Evolutionary conservation across 2,888 invertebrate species (phyloP).

Genomic region (Oscheius sp.): DNA sequence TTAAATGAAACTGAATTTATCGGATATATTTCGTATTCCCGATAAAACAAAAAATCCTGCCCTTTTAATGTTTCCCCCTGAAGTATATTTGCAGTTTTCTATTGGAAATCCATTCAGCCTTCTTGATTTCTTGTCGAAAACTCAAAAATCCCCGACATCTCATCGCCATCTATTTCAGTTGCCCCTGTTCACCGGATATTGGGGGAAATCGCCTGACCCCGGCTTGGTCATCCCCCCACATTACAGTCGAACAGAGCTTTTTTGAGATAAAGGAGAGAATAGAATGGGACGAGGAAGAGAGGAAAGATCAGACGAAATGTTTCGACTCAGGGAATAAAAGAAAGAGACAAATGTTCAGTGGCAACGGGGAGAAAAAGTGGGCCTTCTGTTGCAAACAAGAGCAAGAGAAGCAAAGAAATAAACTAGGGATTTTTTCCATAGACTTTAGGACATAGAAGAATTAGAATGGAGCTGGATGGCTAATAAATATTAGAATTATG

Average conservation of each 20-base stretch:
- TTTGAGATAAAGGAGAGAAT: background rate
- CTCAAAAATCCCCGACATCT: background rate
- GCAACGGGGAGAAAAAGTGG: background rate
- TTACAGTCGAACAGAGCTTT: background rate
- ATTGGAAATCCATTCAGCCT: background rate
- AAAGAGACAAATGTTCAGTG: background rate
- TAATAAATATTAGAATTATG: too few species aligned
- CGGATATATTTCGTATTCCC: too few species aligned
- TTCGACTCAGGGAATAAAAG: background rate
- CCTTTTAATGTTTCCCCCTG: too few species aligned
- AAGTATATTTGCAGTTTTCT: too few species aligned
- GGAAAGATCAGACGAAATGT: background rate
- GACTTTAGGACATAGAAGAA: too few species aligned
- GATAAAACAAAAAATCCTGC: too few species aligned
- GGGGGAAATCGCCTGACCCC: slow-evolving; percentile 4
- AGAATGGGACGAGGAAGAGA: too few species aligned
- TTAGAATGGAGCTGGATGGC: too few species aligned
- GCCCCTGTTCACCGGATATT: background rate
- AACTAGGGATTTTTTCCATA: background rate
- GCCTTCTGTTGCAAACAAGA: background rate
- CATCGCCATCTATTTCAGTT: background rate
- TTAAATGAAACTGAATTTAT: too few species aligned
- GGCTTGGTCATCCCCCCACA: background rate
- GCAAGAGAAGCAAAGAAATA: background rate
- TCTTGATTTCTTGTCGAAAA: background rate